Percentiles rank a stretch among this genome's conserved stretches.
phyloP scores from a whole-genome alignment of 2,888 invertebrate species.

The Plagodis pulveraria region DNA sequence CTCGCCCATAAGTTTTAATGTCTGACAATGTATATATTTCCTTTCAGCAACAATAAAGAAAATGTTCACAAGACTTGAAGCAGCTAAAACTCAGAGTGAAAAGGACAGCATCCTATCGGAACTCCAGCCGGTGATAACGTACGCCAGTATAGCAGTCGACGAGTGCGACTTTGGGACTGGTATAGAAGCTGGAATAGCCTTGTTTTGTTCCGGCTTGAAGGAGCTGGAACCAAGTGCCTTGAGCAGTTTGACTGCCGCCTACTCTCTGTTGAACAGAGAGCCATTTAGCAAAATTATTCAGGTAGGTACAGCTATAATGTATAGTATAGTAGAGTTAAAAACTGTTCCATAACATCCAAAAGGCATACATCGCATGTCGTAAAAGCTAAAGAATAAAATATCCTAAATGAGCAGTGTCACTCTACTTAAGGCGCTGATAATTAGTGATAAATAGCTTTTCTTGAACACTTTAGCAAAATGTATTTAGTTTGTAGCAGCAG shows the following conservation, averaged over 20 bases:
- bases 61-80: slow-evolving; percentile 87
- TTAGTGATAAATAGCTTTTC: too few species aligned
- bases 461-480: too few species aligned
- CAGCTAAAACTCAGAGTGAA: slow-evolving; percentile 84
- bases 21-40: not conserved
- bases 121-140: slow-evolving; percentile 92
- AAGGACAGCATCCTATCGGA: slow-evolving; percentile 87
- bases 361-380: not conserved
- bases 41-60: slow-evolving; percentile 87
- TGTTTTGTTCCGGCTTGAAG: slow-evolving; percentile 91
- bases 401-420: too few species aligned
- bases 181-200: slow-evolving; percentile 93
- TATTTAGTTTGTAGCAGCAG: too few species aligned
- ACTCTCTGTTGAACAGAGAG: slow-evolving; percentile 89
- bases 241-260: slow-evolving; percentile 89
- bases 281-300: slow-evolving; percentile 90
- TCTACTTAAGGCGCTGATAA: too few species aligned
- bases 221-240: slow-evolving; percentile 88
- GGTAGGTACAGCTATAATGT: slow-evolving; percentile 52
- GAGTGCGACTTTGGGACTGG: slow-evolving; percentile 98
- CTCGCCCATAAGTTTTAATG: too few species aligned
- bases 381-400: too few species aligned
- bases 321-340: not conserved
- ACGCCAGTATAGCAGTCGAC: slow-evolving; percentile 95
- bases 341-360: not conserved